Evolutionary conservation across 2,113 vertebrate genomes (phyloP), one percentile per base, ranked within the genome.

Genomic region (Amphilophus citrinellus): DNA sequence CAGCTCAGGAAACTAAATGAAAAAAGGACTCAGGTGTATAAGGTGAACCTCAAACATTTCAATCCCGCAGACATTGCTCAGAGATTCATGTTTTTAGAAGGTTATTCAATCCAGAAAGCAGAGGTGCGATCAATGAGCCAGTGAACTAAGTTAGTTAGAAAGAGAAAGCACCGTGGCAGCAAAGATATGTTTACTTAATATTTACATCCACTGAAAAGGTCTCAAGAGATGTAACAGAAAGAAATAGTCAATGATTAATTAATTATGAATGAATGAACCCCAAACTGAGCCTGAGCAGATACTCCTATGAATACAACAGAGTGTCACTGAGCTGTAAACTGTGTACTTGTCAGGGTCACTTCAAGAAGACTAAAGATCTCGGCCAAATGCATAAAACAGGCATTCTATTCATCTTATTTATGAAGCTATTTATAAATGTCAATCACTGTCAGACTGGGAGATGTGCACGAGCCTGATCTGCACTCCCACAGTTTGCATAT

Each of bases 81-180:
- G 27, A 14, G 47, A 53, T 73, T 42, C 47, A 53, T 35, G 68
- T 14, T 56, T 8, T 73, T 73, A 56, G 17, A 73, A 73, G 47
- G 44, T 0, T 14, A 44, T 73, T 73, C 47, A 32, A 1, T 0
- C 32, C 0, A 50, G 24, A 50, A 50, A 50, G 44, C 44, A 71
- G 24, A 68, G 9, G 6, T 1, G 44, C 50, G 44, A 53, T 53
- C 44, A 20, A 53, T 73, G 66, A 53, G 17, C 66, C 3, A n/a
- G 68, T 0, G 44, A 73, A 73, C 53, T 53, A 0, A 56, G 32
- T 73, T 32, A 73, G 2, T 44, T 50, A 18, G 6, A 71, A 71
- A 50, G 44, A 50, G 44, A 6, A 20, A 1, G 1, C 0, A 71
- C 15, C 44, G 30, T 17, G 0, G 66, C 66, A 71, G 22, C 22